phyloP scores from a whole-genome alignment of 2,113 vertebrate species.

The Arvicanthis niloticus region DNA sequence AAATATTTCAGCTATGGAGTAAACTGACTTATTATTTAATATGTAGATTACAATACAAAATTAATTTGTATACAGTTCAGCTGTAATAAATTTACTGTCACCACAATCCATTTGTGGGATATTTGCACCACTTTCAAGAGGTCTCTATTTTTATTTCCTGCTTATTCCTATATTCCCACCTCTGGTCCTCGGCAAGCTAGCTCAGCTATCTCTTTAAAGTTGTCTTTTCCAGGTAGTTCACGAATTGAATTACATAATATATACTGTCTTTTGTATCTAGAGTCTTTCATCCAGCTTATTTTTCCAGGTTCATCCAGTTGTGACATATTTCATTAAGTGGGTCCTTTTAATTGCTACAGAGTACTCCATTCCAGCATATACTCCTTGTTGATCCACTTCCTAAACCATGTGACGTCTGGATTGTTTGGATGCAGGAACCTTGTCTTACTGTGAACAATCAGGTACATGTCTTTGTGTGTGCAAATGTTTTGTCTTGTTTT shows the following conservation, averaged over 20 bases:
- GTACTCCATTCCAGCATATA: not conserved
- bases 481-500: constrained; percentile 48
- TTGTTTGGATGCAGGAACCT: constrained; percentile 8
- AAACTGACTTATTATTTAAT: constrained; percentile 8
- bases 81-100: not conserved
- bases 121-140: not conserved
- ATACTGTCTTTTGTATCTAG: constrained; percentile 15
- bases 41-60: constrained; percentile 24
- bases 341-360: constrained; percentile 35
- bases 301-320: constrained; percentile 3
- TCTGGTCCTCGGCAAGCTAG: not conserved
- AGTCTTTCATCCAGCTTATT: constrained; percentile 79
- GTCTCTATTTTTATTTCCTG: not conserved
- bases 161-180: not conserved
- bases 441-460: constrained; percentile 31
- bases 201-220: constrained; percentile 10
- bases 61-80: constrained; percentile 20
- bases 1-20: constrained; percentile 26
- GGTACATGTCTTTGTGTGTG: not conserved
- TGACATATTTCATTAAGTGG: constrained; percentile 33
- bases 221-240: constrained; percentile 24
- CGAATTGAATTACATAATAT: constrained; percentile 13
- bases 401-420: not conserved
- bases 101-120: not conserved
- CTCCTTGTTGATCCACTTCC: constrained; percentile 12